Base-by-base conservation (phyloP, 2,797 vertebrate genomes). In the Cossypha caffra region DNA sequence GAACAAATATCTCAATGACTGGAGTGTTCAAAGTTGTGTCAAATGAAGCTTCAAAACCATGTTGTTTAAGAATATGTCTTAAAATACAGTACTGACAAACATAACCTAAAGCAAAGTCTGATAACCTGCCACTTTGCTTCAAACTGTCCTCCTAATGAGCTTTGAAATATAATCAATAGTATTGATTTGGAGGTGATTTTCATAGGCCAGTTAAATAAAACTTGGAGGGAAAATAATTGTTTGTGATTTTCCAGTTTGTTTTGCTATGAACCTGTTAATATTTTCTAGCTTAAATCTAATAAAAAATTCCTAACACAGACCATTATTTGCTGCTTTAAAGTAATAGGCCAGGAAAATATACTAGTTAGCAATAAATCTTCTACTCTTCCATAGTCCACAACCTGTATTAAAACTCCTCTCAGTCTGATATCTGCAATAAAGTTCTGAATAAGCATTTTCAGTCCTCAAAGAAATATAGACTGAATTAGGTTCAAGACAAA, bases 81-180 rank as follows among this genome's bases (percentile, higher is more conserved):
- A 91, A 89, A 91, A 74, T 72, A 81, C n/a, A 63, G 20, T 85
- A 55, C 50, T 95, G 90, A 88, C 50, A 93, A 93, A 92, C 25
- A 43, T 67, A 83, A 88, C 92, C 66, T 86, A 93, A 96, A 95
- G 61, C 57, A 86, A 93, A 89, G 40, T 52, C 64, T 93, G 80
- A 89, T 88, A 96, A 94, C 50, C 37, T 89, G 40, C 31, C 77
- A 67, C 50, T 92, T 95, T 3, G 1, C 54, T 89, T 88, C 69
- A 87, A 90, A 81, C n/a, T 94, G 43, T 82, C 80, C 40, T 66
- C 11, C 1, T 77, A 91, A 91, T 75, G 33, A 82, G 37, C 82
- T 92, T 77, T 93, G 92, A 96, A 93, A 86, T 68, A 63, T 72
- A 93, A 95, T 97, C 86, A 95, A 78, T 90, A 94, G 7, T 50